A percentile compares a stretch with the other conserved stretches of the same genome.
These are phyloP conservation scores for Diplosoma virens DNA, from an alignment of 23 tunicate species.

Conservation along the genomic window DNA sequence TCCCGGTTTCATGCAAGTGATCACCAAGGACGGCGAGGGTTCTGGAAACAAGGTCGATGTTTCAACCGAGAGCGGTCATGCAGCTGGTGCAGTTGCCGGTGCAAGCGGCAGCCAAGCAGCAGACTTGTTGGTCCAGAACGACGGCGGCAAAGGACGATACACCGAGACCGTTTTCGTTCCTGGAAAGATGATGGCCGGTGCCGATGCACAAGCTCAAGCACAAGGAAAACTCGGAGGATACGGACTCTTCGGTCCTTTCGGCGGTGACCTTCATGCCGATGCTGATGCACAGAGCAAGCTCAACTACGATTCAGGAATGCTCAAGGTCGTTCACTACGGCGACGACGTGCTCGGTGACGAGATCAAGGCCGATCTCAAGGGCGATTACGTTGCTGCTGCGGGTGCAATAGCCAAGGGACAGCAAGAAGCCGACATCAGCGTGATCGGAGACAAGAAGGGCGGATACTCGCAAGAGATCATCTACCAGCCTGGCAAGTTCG, in stretches of 20 bases:
- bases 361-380: slow-evolving; percentile 17
- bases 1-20: slow-evolving; percentile 10
- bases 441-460: slow-evolving; percentile 26
- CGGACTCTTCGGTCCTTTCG: not conserved
- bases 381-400: not conserved
- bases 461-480: not conserved
- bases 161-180: slow-evolving; percentile 13
- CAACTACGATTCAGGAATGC: not conserved
- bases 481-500: slow-evolving; percentile 6
- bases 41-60: not conserved
- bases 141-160: not conserved
- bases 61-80: not conserved
- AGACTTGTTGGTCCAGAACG: not conserved
- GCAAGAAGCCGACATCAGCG: not conserved
- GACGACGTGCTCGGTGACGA: not conserved
- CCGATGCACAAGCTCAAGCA: not conserved
- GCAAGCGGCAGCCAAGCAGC: slow-evolving; percentile 21
- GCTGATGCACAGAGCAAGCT: slow-evolving; percentile 21
- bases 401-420: not conserved
- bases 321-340: not conserved
- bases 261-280: not conserved
- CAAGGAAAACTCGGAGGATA: slow-evolving; percentile 3
- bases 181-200: not conserved
- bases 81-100: slow-evolving; percentile 2
- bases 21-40: slow-evolving; percentile 15